These are phyloP conservation scores for Sebastes cheni DNA, from an alignment of 2,797 vertebrate genomes.

Conservation along the genomic window DNA sequence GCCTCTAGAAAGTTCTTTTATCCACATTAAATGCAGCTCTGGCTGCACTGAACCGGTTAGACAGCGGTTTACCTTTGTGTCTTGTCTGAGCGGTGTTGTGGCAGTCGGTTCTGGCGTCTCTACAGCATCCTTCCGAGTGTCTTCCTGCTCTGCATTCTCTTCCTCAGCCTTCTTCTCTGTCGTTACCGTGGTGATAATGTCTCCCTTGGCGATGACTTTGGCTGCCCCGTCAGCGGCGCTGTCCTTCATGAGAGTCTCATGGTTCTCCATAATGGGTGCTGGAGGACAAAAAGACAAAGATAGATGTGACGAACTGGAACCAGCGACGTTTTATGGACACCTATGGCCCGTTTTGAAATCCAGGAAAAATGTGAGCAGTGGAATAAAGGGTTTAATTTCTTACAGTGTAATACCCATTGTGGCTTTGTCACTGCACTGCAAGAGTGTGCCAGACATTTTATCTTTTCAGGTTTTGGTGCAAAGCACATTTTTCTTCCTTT, in stretches of 20 bases:
- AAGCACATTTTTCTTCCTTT: neutral
- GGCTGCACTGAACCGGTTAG: neutral
- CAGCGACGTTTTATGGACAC: neutral
- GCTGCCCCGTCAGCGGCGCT: conserved; percentile 82
- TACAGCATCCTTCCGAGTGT: conserved; percentile 73
- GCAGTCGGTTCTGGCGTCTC: conserved; percentile 77
- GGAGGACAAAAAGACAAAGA: conserved; percentile 16
- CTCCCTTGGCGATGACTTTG: conserved; percentile 90
- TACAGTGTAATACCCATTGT: neutral
- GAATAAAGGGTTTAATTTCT: conserved; percentile 2
- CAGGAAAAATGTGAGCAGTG: neutral
- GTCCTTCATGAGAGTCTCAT: conserved; percentile 94
- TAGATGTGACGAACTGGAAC: neutral
- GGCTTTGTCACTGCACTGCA: neutral
- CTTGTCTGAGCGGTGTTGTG: conserved; percentile 81
- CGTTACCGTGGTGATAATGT: conserved; percentile 93
- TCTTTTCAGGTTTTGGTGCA: conserved; percentile 2
- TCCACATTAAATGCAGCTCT: neutral
- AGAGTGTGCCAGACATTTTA: neutral
- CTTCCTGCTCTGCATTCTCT: conserved; percentile 86
- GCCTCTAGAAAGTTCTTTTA: neutral
- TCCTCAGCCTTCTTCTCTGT: conserved; percentile 94
- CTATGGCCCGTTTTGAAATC: neutral
- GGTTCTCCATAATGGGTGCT: conserved; percentile 95
- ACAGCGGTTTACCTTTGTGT: conserved; percentile 89